Conservation (phyloP, 2,797 vertebrate species). For the Acridotheres tristis region DNA sequence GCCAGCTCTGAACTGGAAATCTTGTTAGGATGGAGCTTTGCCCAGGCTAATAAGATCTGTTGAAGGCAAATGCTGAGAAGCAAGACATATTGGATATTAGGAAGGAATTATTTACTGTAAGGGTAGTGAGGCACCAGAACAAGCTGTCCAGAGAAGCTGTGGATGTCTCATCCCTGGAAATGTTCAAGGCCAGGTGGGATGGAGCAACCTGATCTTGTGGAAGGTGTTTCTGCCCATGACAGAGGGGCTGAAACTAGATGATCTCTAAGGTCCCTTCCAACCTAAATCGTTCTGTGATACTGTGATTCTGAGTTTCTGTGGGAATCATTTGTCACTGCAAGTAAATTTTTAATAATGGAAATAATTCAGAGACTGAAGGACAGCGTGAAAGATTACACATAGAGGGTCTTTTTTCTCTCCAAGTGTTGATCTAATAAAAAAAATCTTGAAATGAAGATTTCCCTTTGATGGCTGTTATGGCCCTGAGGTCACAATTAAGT, state of each 20-base stretch:
- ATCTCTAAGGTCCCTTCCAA: neutral
- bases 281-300: neutral
- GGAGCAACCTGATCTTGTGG: neutral
- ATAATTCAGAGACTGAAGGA: neutral
- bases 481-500: neutral
- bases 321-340: neutral
- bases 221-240: neutral
- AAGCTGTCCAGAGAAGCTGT: neutral
- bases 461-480: neutral
- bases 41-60: slow-evolving; percentile 23
- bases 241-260: neutral
- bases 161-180: neutral
- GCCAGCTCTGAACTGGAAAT: slow-evolving; percentile 34
- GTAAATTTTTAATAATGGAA: neutral
- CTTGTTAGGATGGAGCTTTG: slow-evolving; percentile 42
- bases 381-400: neutral
- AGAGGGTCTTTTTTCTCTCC: neutral
- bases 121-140: neutral
- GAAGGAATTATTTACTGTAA: neutral
- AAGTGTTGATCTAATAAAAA: neutral
- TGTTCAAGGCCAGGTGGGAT: neutral
- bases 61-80: slow-evolving; percentile 21
- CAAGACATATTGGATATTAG: neutral
- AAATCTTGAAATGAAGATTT: neutral
- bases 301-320: neutral